These are phyloP conservation scores for Seira ritae DNA, from an alignment of 2,888 invertebrate genomes.

Conservation along the genomic window DNA sequence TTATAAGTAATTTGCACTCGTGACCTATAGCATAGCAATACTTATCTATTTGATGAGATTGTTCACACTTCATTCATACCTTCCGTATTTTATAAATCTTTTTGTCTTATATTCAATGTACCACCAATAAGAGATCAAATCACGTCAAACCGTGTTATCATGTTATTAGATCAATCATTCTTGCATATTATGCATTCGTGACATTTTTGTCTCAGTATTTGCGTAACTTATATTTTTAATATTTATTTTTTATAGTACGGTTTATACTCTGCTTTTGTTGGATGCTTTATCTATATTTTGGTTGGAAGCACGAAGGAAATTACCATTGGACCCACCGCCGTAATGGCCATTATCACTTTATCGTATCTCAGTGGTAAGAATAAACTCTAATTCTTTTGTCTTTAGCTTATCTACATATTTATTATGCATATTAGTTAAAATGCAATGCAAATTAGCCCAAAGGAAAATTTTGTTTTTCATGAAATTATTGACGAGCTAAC, in stretches of 20 bases:
- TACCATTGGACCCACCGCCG: slow-evolving; percentile 21
- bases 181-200: background rate
- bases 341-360: slow-evolving; percentile 62
- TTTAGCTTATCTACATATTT: background rate
- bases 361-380: slow-evolving; percentile 47
- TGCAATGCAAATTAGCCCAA: no score
- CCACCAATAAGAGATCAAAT: no score
- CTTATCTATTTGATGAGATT: no score
- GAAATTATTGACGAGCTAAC: background rate
- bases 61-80: background rate
- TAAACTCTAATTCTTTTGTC: background rate
- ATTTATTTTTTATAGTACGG: slow-evolving; percentile 80
- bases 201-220: background rate
- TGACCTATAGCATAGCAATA: no score
- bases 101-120: no score
- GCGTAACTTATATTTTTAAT: slow-evolving; percentile 19
- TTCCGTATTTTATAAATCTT: no score
- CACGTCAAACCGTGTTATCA: no score
- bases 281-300: slow-evolving; percentile 90
- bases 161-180: background rate
- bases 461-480: background rate
- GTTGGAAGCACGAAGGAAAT: slow-evolving; percentile 46
- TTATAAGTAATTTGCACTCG: no score
- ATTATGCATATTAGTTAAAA: background rate
- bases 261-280: slow-evolving; percentile 94